Base-by-base conservation (phyloP, 2,888 invertebrate genomes). In the Nasonia oneida region DNA sequence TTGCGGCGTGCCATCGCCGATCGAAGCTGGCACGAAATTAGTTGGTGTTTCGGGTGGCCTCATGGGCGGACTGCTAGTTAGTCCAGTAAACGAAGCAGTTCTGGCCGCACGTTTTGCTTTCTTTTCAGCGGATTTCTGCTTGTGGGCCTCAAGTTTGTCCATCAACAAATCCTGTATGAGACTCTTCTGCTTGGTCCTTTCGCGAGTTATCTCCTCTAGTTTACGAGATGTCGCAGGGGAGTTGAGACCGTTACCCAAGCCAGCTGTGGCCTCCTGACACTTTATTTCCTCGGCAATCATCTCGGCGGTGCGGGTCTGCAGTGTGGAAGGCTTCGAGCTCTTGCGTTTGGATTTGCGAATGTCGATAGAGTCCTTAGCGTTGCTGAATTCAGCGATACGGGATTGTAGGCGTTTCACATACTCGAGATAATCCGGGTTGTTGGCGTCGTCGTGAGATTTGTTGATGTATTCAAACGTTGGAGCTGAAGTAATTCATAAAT, bases 161-260 rank as follows among this genome's bases (percentile, higher is more conserved):
- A 98, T 95, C 80, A 98, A 96, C 93, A 98, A 94, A 92, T 97
- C 96, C 90, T 97, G 96, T 75, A 98, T 97, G 42, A 98, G 94
- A 91, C 96, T 97, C 88, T 97, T 97, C 93, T 98, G 97, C 91
- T 97, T 96, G 64, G 96, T 96, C 83, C 97, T 94, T 91, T 97
- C 97, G 91, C 96, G 95, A 88, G 96, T 96, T 57, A 98, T 95
- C 93, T 97, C 96, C 91, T 97, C 96, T 82, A 97, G 94, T 91
- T 96, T 96, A 84, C 95, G 94, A 1, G 95, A 95, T 3, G 96
- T 94, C 78, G 95, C 94, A 84, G 94, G 93, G 0, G 95, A 92
- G 90, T 94, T 93, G 10, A 90, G 91, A 37, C 83, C 80, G 47
- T 83, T 86, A 39, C 75, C 73, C 0, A 75, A 67, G 14, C 15